Evolutionary conservation across 2,797 vertebrate species (phyloP).

Genomic region (Neoniphon sammara): DNA sequence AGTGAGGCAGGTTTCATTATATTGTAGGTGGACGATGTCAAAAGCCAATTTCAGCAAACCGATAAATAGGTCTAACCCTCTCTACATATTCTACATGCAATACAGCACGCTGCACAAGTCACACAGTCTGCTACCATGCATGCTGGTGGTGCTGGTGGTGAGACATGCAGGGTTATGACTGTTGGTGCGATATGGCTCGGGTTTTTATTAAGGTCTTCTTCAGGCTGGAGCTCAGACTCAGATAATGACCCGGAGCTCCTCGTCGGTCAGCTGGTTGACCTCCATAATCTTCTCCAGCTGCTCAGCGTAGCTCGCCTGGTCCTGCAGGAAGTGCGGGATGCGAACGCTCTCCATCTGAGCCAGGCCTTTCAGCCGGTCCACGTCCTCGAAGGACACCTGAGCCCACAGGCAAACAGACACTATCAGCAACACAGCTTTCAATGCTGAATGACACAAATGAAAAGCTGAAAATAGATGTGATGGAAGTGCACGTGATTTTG

Average conservation of each 20-base stretch:
- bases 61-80: constrained; percentile 1
- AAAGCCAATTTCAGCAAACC: background rate
- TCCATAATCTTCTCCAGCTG: constrained; percentile 93
- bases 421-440: background rate
- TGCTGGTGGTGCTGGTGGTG: background rate
- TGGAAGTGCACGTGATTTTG: too few relatives aligned
- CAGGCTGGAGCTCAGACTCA: constrained; percentile 32
- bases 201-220: background rate
- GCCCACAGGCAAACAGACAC: background rate
- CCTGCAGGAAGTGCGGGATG: constrained; percentile 93
- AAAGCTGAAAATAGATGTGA: background rate
- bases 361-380: constrained; percentile 87
- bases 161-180: too few relatives aligned
- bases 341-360: constrained; percentile 87
- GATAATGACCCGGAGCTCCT: constrained; percentile 84
- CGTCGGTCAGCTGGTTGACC: constrained; percentile 89
- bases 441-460: background rate
- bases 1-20: too few relatives aligned
- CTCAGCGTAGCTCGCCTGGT: constrained; percentile 85
- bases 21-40: background rate
- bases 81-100: constrained; percentile 25
- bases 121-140: constrained; percentile 25
- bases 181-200: too few relatives aligned
- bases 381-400: constrained; percentile 93
- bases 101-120: constrained; percentile 27